Base-by-base conservation (phyloP, 2,113 vertebrate species). In the Guaruba guarouba region DNA sequence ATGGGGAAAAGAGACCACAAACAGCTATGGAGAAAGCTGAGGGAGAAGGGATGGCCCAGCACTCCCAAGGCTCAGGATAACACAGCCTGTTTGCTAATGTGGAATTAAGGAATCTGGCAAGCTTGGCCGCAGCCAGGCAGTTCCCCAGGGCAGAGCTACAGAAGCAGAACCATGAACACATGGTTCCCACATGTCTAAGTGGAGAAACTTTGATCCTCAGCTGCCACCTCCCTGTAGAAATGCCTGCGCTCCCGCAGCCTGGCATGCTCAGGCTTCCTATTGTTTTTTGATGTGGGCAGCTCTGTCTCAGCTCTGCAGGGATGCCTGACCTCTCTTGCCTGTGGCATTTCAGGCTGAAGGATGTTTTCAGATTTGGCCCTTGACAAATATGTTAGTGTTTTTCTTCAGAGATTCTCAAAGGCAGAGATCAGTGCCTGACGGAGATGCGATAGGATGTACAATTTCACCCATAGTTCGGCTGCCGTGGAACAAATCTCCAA, bases 401-500 rank as follows among this genome's bases (percentile, higher is more conserved):
- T 71, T 23, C 49, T 83, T 14, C 63, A 49, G 48, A 55, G 51
- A 51, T 16, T 6, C 31, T 61, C n/a, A 62, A n/a, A 62, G 82
- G 13, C 64, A 62, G 49, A 74, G 37, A 27, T 17, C 41, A 31
- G 37, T n/a, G 63, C 37, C 54, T 27, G 52, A 43, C 64, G 86
- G 61, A 52, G 17, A 37, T 52, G 78, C 10, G 35, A 6, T 31
- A 52, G 78, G 49, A 43, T 11, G 3, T 22, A 13, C 12, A 31
- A 4, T 7, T 33, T 37, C 12, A 29, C n/a, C n/a, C 43, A 29
- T 6, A 37, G 69, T 1, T 17, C 7, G 33, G 16, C 48, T 59
- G 46, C 41, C 0, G 0, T 4, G 31, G 55, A 33, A 44, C 46
- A 33, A 16, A 22, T 9, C 27, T 35, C 55, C 1, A 7, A 64